Percentiles rank a stretch among this genome's conserved stretches.
These are phyloP conservation scores for Litocranius walleri DNA, from an alignment of 2,113 vertebrate genomes.

Conservation along the genomic window DNA sequence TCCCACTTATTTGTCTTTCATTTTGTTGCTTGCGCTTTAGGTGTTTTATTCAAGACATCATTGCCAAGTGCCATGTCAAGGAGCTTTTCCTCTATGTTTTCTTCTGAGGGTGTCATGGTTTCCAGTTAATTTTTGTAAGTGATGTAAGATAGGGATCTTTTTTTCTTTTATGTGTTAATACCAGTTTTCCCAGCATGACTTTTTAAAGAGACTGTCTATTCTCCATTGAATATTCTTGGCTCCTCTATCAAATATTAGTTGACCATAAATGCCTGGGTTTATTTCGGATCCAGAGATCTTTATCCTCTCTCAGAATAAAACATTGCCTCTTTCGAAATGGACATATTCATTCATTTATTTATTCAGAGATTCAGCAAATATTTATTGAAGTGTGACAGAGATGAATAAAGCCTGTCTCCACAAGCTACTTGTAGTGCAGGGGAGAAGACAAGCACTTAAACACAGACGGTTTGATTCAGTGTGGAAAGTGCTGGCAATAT, in stretches of 20 bases:
- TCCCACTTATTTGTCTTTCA: background rate
- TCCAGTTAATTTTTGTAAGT: background rate
- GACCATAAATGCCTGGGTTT: background rate
- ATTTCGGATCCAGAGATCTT: background rate
- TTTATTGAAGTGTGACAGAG: background rate
- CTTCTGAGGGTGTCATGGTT: background rate
- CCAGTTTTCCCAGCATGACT: background rate
- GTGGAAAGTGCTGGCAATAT: background rate
- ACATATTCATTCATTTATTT: background rate
- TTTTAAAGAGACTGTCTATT: background rate
- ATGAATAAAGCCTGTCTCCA: background rate
- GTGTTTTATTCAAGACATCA: background rate
- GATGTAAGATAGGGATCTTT: background rate
- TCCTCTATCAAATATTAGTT: background rate
- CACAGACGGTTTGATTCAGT: background rate
- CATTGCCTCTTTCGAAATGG: background rate
- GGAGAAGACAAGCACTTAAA: background rate
- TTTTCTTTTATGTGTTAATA: background rate
- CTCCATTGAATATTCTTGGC: background rate
- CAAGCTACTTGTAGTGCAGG: background rate
- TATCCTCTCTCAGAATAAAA: background rate
- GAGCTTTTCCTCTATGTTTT: background rate
- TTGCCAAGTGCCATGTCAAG: background rate
- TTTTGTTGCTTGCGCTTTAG: background rate
- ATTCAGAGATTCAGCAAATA: background rate